A percentile compares a stretch with the other conserved stretches of the same genome.
Conservation (phyloP, 2,113 vertebrate species). For the Nesoenas mayeri region DNA sequence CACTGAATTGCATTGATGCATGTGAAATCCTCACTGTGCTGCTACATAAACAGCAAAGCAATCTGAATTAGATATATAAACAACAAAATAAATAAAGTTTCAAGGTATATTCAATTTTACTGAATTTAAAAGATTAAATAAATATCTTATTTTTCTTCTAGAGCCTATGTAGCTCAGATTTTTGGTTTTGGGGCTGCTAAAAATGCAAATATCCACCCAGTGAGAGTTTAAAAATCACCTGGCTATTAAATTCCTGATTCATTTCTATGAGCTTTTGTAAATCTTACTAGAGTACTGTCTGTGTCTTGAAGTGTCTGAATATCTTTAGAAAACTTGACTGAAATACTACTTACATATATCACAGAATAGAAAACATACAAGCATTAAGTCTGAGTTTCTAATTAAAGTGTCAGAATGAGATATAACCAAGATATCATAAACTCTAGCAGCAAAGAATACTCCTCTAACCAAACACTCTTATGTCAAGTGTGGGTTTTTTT, state of each 20-base stretch:
- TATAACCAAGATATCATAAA: background rate
- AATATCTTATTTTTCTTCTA: background rate
- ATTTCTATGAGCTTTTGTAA: background rate
- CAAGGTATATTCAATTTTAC: background rate
- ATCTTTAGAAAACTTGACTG: background rate
- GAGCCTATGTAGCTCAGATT: background rate
- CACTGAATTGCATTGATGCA: background rate
- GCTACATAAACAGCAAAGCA: background rate
- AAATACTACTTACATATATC: background rate
- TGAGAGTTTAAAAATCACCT: background rate
- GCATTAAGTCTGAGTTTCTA: background rate
- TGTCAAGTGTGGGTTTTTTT: background rate
- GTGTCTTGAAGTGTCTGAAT: background rate
- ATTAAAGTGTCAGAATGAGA: conserved; percentile 51
- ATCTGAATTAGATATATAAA: background rate
- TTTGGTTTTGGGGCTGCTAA: background rate
- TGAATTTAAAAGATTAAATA: background rate
- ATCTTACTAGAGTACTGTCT: background rate
- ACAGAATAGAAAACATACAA: background rate
- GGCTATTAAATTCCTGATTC: conserved; percentile 1
- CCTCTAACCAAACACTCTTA: background rate
- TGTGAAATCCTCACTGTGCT: background rate
- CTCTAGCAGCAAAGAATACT: background rate
- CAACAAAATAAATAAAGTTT: background rate
- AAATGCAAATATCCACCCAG: background rate